Conservation (phyloP, 2,888 invertebrate species). For the Ormia ochracea region DNA sequence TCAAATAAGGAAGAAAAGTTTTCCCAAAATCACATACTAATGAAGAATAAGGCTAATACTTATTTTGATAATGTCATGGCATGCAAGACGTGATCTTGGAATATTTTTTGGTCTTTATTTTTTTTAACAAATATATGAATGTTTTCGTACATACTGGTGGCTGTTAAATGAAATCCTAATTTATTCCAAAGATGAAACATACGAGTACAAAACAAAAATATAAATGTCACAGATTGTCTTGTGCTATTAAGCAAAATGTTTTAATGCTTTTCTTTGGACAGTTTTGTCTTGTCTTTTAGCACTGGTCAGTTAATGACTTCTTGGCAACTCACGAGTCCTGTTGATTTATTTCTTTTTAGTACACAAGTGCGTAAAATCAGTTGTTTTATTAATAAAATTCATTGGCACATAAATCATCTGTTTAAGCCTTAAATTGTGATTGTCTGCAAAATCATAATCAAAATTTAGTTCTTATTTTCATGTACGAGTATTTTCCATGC, state of each 20-base stretch:
- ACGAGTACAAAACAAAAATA: no score
- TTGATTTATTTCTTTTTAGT: slow-evolving; percentile 16
- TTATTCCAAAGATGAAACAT: neutral
- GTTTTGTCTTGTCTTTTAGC: neutral
- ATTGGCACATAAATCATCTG: slow-evolving; percentile 55
- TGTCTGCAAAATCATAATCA: neutral
- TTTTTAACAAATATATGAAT: neutral
- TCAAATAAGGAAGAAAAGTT: no score
- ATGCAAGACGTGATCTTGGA: slow-evolving; percentile 50
- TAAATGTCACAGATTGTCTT: neutral
- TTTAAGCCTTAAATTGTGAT: slow-evolving; percentile 61
- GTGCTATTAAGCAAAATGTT: neutral
- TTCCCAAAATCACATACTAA: slow-evolving; percentile 1
- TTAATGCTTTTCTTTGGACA: neutral
- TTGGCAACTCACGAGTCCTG: no score
- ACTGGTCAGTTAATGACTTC: slow-evolving; percentile 28
- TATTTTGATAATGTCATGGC: slow-evolving; percentile 43
- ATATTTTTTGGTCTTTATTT: neutral
- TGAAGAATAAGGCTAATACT: slow-evolving; percentile 41
- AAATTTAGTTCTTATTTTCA: neutral
- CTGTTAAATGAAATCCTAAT: slow-evolving; percentile 48
- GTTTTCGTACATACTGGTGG: neutral
- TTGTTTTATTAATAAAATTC: slow-evolving; percentile 57
- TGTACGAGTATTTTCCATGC: neutral
- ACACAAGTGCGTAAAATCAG: slow-evolving; percentile 58